Conservation (phyloP, 1,140 invertebrate species). For the Melanaphis sacchari region DNA sequence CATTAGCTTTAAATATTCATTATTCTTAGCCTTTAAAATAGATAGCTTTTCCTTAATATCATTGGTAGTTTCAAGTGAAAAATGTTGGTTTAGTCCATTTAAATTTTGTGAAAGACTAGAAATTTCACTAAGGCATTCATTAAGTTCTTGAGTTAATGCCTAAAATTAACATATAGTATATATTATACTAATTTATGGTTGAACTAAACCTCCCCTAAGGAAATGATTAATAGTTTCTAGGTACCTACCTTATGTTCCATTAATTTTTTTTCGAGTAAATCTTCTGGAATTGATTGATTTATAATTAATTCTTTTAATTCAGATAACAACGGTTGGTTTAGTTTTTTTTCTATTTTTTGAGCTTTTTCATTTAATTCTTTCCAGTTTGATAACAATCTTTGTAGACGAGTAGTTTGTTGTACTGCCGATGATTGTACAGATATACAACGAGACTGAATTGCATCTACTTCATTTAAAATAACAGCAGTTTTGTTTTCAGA, state of each 20-base stretch:
- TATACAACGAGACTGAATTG: slow-evolving; percentile 79
- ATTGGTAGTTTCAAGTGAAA: slow-evolving; percentile 77
- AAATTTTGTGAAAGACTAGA: slow-evolving; percentile 79
- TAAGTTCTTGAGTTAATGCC: slow-evolving; percentile 81
- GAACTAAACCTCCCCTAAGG: too few relatives aligned
- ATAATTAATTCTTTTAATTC: slow-evolving; percentile 67
- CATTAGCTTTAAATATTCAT: slow-evolving; percentile 34
- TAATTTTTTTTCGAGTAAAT: slow-evolving; percentile 75
- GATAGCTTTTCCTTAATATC: slow-evolving; percentile 1
- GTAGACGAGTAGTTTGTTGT: slow-evolving; percentile 77
- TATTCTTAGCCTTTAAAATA: slow-evolving; percentile 19
- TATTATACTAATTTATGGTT: neutral
- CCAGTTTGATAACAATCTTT: slow-evolving; percentile 82
- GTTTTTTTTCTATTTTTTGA: slow-evolving; percentile 76
- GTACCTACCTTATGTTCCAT: slow-evolving; percentile 69
- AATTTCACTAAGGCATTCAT: slow-evolving; percentile 80
- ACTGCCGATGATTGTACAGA: slow-evolving; percentile 76
- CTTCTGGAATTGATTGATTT: slow-evolving; percentile 71
- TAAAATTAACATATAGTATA: slow-evolving; percentile 58
- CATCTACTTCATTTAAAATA: slow-evolving; percentile 78
- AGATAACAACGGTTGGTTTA: slow-evolving; percentile 69
- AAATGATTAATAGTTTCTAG: neutral
- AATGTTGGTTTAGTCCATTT: slow-evolving; percentile 77
- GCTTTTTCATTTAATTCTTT: slow-evolving; percentile 78
- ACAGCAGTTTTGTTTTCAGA: slow-evolving; percentile 73